A percentile compares a stretch with the other conserved stretches of the same genome.
Evolutionary conservation across 2,888 invertebrate genomes (phyloP).

Genomic region (Stramonita haemastoma): DNA sequence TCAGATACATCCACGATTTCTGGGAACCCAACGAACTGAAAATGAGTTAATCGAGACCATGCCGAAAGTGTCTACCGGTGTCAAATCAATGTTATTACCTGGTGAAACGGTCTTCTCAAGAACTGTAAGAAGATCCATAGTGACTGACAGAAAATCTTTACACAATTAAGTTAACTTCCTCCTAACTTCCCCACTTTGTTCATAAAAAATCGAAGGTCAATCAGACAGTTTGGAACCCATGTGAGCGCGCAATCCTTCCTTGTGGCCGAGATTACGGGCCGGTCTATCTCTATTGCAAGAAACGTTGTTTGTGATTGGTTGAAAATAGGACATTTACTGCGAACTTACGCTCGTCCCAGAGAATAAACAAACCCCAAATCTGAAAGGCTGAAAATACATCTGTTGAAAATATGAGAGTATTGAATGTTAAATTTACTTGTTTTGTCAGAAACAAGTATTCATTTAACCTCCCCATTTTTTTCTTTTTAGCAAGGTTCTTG

Average conservation of each 20-base stretch:
- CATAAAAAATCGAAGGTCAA: conserved; percentile 44
- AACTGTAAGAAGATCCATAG: conserved; percentile 80
- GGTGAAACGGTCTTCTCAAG: conserved; percentile 98
- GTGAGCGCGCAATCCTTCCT: conserved; percentile 50
- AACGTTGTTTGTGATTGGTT: conserved; percentile 26
- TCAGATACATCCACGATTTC: background rate
- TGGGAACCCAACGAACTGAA: conserved; percentile 36
- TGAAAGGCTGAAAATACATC: too few species aligned
- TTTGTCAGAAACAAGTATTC: too few species aligned
- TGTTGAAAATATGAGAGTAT: too few species aligned
- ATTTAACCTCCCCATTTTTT: too few species aligned
- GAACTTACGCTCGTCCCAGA: background rate
- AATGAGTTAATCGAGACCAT: background rate
- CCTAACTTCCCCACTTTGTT: background rate
- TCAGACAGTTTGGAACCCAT: conserved; percentile 45
- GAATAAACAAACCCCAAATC: too few species aligned
- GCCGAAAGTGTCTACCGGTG: conserved; percentile 30
- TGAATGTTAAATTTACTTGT: too few species aligned
- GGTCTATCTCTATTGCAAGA: conserved; percentile 6
- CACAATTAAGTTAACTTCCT: background rate
- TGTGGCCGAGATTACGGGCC: conserved; percentile 39
- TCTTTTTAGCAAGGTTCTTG: too few species aligned
- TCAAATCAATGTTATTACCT: conserved; percentile 82
- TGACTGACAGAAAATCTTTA: conserved; percentile 11
- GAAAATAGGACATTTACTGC: conserved; percentile 29